These are phyloP conservation scores for Haliaeetus leucogaster DNA, from an alignment of 2,113 vertebrate genomes.

Conservation along the genomic window DNA sequence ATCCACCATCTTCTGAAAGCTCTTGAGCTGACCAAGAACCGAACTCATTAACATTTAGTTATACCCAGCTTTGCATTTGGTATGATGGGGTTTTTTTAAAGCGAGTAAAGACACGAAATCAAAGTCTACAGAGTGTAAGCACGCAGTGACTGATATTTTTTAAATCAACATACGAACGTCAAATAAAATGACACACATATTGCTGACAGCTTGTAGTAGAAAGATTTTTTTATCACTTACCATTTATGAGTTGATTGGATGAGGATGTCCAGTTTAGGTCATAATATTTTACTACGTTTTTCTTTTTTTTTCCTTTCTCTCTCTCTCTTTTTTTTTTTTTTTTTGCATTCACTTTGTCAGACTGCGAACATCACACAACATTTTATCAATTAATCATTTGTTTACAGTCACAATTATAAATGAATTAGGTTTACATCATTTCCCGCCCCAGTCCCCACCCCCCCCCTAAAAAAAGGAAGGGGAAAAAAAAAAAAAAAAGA, in stretches of 20 bases:
- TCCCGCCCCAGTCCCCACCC: not conserved
- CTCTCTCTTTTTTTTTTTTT: not conserved
- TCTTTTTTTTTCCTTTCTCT: not conserved
- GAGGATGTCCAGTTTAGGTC: slow-evolving; percentile 19
- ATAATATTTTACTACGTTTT: slow-evolving; percentile 7
- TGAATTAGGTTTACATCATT: slow-evolving; percentile 25
- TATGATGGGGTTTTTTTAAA: not conserved
- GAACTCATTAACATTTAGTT: not conserved
- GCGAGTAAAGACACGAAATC: not conserved
- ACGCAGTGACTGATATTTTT: slow-evolving; percentile 1
- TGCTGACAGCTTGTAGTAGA: slow-evolving; percentile 37
- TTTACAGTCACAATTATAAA: slow-evolving; percentile 10
- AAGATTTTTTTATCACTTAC: slow-evolving; percentile 63
- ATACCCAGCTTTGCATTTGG: not conserved
- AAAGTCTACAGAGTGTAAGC: not conserved
- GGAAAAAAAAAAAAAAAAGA: too few species aligned
- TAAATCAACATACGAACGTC: slow-evolving; percentile 27
- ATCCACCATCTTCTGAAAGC: slow-evolving; percentile 10
- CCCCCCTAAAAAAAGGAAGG: not conserved
- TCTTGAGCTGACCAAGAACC: not conserved
- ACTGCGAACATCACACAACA: slow-evolving; percentile 17
- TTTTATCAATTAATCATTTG: slow-evolving; percentile 15
- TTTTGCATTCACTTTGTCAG: not conserved
- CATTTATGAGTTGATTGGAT: slow-evolving; percentile 48
- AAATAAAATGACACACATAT: slow-evolving; percentile 47